Percentiles rank a stretch among this genome's conserved stretches.
These are phyloP conservation scores for Metalampra italica DNA, from an alignment of 2,888 invertebrate species.

Conservation along the genomic window DNA sequence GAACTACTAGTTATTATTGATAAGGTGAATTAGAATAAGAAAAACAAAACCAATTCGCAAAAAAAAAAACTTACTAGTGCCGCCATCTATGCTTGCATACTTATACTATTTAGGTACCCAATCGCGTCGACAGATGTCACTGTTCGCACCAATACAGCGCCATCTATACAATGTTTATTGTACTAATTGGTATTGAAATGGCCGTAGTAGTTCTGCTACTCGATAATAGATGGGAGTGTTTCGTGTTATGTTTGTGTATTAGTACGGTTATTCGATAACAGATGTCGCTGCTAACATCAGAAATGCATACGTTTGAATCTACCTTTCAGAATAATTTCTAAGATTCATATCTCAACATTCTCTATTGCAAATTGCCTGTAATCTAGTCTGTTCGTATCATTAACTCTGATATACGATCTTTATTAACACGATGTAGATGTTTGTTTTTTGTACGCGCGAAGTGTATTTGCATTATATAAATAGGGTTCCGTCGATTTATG, in stretches of 20 bases:
- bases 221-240: neutral
- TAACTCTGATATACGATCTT: conserved; percentile 46
- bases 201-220: neutral
- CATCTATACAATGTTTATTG: neutral
- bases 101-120: neutral
- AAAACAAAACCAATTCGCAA: neutral
- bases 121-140: neutral
- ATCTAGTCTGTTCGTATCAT: conserved; percentile 35
- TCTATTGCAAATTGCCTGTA: conserved; percentile 23
- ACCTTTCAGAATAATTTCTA: conserved; percentile 8
- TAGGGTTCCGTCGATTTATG: neutral
- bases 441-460: conserved; percentile 16
- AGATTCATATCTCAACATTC: conserved; percentile 35
- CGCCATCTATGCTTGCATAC: neutral
- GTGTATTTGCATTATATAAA: neutral
- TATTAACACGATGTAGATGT: conserved; percentile 33
- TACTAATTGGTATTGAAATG: neutral
- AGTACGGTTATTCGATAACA: conserved; percentile 1
- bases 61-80: neutral
- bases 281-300: conserved; percentile 8
- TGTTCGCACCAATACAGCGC: neutral
- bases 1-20: too few species aligned
- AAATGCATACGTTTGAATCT: neutral
- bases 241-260: neutral
- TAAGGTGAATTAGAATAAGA: too few species aligned